Evolutionary conservation across 2,797 vertebrate genomes (phyloP).

Genomic region (Pelodytes ibericus): DNA sequence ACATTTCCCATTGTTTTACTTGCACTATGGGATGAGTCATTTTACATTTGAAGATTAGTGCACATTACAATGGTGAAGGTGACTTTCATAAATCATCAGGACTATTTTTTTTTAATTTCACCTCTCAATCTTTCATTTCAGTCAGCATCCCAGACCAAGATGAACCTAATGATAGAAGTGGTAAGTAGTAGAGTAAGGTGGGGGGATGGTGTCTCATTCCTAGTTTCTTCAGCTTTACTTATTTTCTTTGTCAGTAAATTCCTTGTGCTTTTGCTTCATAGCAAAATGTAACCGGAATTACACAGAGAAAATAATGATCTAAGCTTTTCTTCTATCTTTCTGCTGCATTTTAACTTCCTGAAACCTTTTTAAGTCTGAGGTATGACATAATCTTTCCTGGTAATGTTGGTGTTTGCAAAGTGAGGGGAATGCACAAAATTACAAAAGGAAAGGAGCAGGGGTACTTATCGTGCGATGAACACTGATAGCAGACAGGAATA

Average conservation of each 20-base stretch:
- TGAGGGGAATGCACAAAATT: too few species aligned
- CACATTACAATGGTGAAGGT: slow-evolving; percentile 67
- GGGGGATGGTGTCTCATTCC: too few species aligned
- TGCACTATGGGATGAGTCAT: slow-evolving; percentile 56
- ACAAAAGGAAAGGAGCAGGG: too few species aligned
- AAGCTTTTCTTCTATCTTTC: slow-evolving; percentile 38
- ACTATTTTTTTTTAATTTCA: slow-evolving; percentile 67
- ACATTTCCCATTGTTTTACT: slow-evolving; percentile 45
- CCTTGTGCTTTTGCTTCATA: neutral
- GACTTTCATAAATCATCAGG: slow-evolving; percentile 60
- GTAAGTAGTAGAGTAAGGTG: slow-evolving; percentile 69
- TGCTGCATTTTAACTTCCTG: slow-evolving; percentile 43
- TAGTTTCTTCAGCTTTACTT: slow-evolving; percentile 49
- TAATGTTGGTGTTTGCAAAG: too few species aligned
- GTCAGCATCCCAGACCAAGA: slow-evolving; percentile 77
- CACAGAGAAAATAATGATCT: slow-evolving; percentile 11
- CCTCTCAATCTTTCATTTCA: slow-evolving; percentile 75
- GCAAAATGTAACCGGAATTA: neutral
- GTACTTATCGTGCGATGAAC: too few species aligned
- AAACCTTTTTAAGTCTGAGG: neutral
- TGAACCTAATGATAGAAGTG: slow-evolving; percentile 73
- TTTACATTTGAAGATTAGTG: slow-evolving; percentile 62
- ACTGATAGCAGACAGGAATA: neutral
- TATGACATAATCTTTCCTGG: neutral
- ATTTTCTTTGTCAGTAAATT: too few species aligned